Conservation (phyloP, 2,888 invertebrate genomes). For the Napeogenes inachia region DNA sequence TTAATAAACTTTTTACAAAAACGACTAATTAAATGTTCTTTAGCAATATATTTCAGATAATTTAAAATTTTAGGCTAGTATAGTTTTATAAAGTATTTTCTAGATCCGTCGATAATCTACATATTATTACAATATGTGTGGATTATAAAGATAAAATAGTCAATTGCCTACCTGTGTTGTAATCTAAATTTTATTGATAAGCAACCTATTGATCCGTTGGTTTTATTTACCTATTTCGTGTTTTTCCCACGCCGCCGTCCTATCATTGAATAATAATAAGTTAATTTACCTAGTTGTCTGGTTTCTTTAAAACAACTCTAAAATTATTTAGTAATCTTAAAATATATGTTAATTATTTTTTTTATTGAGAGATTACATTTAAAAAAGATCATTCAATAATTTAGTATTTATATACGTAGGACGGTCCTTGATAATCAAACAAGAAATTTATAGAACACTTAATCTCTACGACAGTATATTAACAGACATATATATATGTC, state of each 20-base stretch:
- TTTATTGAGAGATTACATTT: not conserved
- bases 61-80: no score
- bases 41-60: no score
- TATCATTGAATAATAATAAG: not conserved
- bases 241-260: slow-evolving; percentile 10
- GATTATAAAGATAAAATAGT: not conserved
- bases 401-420: no score
- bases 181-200: slow-evolving; percentile 16
- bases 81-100: no score
- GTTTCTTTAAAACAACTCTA: not conserved
- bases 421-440: no score
- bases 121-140: not conserved
- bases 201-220: slow-evolving; percentile 4
- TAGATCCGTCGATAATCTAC: no score
- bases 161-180: slow-evolving; percentile 6
- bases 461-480: no score
- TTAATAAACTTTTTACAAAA: no score
- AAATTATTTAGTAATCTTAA: not conserved
- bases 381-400: no score
- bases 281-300: not conserved
- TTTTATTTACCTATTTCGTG: slow-evolving; percentile 10
- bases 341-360: not conserved
- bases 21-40: no score
- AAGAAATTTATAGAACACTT: no score
- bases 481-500: no score